phyloP scores from a whole-genome alignment of 2,888 invertebrate genomes.

The Ferdinandea cuprea region DNA sequence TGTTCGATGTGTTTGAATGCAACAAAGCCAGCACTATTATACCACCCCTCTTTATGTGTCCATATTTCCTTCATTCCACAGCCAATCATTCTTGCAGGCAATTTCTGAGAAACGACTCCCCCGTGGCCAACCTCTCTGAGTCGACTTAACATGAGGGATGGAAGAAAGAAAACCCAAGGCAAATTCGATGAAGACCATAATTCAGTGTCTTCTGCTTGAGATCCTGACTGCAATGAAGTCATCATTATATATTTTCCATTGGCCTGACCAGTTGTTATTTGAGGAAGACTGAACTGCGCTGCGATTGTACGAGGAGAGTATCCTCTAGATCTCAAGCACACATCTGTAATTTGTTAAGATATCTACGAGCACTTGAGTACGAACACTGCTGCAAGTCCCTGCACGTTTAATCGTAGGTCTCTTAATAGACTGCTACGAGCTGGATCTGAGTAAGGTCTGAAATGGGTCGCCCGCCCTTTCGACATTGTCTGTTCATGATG shows the following conservation, averaged over 20 bases:
- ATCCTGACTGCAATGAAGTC: slow-evolving; percentile 53
- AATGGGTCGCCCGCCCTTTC: background rate
- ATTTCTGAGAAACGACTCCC: slow-evolving; percentile 65
- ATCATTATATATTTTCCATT: slow-evolving; percentile 63
- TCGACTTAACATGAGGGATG: slow-evolving; percentile 60
- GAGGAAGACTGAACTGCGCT: background rate
- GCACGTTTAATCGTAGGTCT: slow-evolving; percentile 71
- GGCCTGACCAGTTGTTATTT: slow-evolving; percentile 12
- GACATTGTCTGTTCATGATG: slow-evolving; percentile 56
- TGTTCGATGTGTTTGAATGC: slow-evolving; percentile 16
- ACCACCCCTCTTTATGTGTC: background rate
- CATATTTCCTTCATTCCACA: background rate
- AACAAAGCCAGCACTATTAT: too few species aligned
- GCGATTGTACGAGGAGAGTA: slow-evolving; percentile 19
- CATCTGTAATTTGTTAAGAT: slow-evolving; percentile 71
- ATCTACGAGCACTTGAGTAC: slow-evolving; percentile 18
- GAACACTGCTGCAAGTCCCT: slow-evolving; percentile 60
- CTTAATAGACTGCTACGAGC: slow-evolving; percentile 68
- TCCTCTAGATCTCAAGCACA: slow-evolving; percentile 71
- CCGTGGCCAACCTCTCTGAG: slow-evolving; percentile 46
- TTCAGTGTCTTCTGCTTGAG: slow-evolving; percentile 45
- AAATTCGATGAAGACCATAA: slow-evolving; percentile 60
- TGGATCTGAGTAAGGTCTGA: slow-evolving; percentile 19
- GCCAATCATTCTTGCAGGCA: slow-evolving; percentile 56
- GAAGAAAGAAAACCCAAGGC: slow-evolving; percentile 32